phyloP scores from a whole-genome alignment of 1,140 invertebrate genomes.

The Bombus vancouverensis region DNA sequence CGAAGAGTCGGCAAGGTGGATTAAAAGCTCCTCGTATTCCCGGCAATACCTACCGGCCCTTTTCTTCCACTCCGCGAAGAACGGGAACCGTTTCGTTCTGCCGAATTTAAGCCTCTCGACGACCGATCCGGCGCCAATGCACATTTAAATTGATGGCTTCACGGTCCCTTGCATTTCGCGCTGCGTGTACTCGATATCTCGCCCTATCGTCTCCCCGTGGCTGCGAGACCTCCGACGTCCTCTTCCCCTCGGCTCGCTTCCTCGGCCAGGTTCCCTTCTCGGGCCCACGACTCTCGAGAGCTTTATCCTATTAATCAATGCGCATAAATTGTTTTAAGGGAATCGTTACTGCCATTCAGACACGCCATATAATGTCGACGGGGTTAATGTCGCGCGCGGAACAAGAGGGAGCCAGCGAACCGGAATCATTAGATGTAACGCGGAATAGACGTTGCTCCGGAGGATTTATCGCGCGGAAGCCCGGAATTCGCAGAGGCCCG shows the following conservation, averaged over 20 bases:
- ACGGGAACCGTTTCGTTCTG: constrained; percentile 38
- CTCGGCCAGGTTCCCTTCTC: constrained; percentile 8
- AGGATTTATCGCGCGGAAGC: constrained; percentile 62
- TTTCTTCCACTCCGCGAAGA: constrained; percentile 23
- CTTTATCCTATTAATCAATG: constrained; percentile 72
- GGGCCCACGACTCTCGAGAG: constrained; percentile 45
- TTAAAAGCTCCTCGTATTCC: constrained; percentile 62
- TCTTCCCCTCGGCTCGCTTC: neutral
- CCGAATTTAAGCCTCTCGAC: constrained; percentile 60
- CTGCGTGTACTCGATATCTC: constrained; percentile 61
- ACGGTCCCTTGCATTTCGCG: constrained; percentile 68
- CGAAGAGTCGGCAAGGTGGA: constrained; percentile 48
- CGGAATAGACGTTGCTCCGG: constrained; percentile 51
- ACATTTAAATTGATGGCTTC: constrained; percentile 70
- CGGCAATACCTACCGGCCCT: constrained; percentile 14
- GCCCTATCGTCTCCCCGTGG: constrained; percentile 43
- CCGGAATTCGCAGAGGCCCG: constrained; percentile 46
- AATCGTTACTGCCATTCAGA: constrained; percentile 68
- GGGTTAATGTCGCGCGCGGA: constrained; percentile 66
- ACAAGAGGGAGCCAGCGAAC: constrained; percentile 55
- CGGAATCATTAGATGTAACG: constrained; percentile 67
- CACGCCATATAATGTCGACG: constrained; percentile 52
- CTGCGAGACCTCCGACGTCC: neutral
- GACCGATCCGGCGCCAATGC: constrained; percentile 62
- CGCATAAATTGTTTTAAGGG: constrained; percentile 72